These are phyloP conservation scores for Lasioglossum villosulum DNA, from an alignment of 2,888 invertebrate species.

Conservation along the genomic window DNA sequence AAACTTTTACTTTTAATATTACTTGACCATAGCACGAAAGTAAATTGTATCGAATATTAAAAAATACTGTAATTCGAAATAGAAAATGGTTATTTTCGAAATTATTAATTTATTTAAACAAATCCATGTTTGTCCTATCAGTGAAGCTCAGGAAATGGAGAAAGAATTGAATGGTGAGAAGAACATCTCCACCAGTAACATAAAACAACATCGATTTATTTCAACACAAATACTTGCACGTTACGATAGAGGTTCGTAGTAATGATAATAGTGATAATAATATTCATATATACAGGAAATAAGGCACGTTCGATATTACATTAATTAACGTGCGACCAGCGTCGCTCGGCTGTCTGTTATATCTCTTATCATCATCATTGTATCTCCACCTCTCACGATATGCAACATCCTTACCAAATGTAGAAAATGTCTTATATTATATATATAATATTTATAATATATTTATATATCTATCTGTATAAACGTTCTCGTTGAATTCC, in stretches of 20 bases:
- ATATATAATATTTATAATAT: conserved; percentile 34
- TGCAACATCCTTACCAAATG: conserved; percentile 82
- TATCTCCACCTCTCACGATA: conserved; percentile 77
- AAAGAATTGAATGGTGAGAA: conserved; percentile 10
- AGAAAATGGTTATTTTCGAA: not conserved
- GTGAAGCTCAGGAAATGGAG: not conserved
- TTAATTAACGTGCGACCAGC: conserved; percentile 77
- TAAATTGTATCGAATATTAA: not conserved
- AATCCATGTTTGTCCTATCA: not conserved
- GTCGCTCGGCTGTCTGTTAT: conserved; percentile 67
- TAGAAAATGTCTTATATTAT: conserved; percentile 80
- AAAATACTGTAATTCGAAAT: not conserved
- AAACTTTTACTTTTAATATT: not conserved
- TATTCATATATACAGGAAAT: conserved; percentile 80
- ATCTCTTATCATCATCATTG: conserved; percentile 72
- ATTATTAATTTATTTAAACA: not conserved
- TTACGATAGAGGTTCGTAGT: conserved; percentile 80
- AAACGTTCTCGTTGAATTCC: conserved; percentile 70
- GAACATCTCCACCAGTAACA: conserved; percentile 70
- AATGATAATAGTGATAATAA: conserved; percentile 78
- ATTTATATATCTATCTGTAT: conserved; percentile 74
- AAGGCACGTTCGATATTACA: conserved; percentile 84
- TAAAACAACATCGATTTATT: conserved; percentile 84
- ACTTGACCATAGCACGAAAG: not conserved
- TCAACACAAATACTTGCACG: conserved; percentile 82